Evolutionary conservation across 2,888 invertebrate species (phyloP).

Genomic region (Ectropis crepuscularia): DNA sequence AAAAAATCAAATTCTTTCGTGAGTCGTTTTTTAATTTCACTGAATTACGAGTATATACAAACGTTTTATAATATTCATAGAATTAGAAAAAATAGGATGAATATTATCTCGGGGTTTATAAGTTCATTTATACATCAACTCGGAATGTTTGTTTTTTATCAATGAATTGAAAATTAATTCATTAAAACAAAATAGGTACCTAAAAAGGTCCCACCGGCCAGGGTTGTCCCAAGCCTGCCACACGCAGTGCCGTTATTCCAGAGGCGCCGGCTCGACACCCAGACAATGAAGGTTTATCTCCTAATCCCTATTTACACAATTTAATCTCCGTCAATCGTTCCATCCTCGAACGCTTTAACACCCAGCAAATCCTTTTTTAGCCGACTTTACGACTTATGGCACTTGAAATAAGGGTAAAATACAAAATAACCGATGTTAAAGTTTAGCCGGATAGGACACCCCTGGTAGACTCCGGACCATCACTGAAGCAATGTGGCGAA

Average conservation of each 20-base stretch:
- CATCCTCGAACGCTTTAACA: conserved; percentile 46
- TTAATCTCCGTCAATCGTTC: conserved; percentile 67
- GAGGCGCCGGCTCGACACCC: conserved; percentile 75
- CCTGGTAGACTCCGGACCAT: conserved; percentile 42
- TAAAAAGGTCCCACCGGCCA: conserved; percentile 29
- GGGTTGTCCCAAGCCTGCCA: conserved; percentile 65
- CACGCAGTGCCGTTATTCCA: conserved; percentile 53
- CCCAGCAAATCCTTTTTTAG: conserved; percentile 34
- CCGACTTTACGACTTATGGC: conserved; percentile 64
- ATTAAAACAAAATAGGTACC: conserved; percentile 34
- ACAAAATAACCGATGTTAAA: conserved; percentile 38
- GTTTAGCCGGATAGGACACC: conserved; percentile 56
- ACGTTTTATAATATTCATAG: too few relatives aligned
- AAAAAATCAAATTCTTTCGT: too few relatives aligned
- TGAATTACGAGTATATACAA: too few relatives aligned
- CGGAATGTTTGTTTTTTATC: too few relatives aligned
- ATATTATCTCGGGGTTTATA: too few relatives aligned
- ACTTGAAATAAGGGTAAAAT: conserved; percentile 54
- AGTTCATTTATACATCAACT: too few relatives aligned
- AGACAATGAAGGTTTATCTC: conserved; percentile 79
- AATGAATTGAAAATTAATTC: too few relatives aligned
- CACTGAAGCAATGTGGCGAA: too few relatives aligned
- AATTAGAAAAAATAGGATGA: too few relatives aligned
- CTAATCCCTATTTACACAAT: conserved; percentile 84
- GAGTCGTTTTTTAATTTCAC: too few relatives aligned